Evolutionary conservation across 1,140 invertebrate genomes (phyloP).

Genomic region (Babylonia areolata): DNA sequence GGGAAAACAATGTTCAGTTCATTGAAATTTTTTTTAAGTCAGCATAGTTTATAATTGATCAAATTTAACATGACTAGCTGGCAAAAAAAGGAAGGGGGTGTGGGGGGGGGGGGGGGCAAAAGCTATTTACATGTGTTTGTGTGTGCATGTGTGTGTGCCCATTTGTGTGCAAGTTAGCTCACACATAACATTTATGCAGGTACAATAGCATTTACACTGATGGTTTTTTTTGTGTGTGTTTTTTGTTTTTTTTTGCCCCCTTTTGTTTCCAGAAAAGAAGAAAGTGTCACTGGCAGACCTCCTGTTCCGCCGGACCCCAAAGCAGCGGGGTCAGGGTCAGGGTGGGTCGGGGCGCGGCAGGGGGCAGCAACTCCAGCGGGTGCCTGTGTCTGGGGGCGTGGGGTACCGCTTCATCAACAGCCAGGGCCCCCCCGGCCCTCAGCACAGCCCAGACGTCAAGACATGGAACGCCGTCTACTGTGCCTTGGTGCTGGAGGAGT

Average conservation of each 20-base stretch:
- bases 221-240: slow-evolving; percentile 11
- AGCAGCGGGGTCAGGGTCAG: slow-evolving; percentile 38
- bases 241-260: too few species aligned
- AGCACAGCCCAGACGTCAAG: slow-evolving; percentile 50
- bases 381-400: slow-evolving; percentile 41
- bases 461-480: slow-evolving; percentile 84
- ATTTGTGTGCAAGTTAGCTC: too few species aligned
- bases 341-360: slow-evolving; percentile 29
- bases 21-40: too few species aligned
- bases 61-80: too few species aligned
- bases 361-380: slow-evolving; percentile 53
- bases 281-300: slow-evolving; percentile 71
- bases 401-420: slow-evolving; percentile 68
- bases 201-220: too few species aligned
- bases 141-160: neutral
- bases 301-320: slow-evolving; percentile 65
- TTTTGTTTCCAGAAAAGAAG: slow-evolving; percentile 63
- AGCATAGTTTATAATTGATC: too few species aligned
- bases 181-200: too few species aligned
- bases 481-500: slow-evolving; percentile 93
- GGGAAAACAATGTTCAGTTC: too few species aligned
- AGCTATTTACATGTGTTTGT: too few species aligned
- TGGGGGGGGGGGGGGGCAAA: too few species aligned
- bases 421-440: slow-evolving; percentile 19
- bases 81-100: too few species aligned